phyloP scores from a whole-genome alignment of 2,797 vertebrate genomes.

The Gallinago nigripennis region DNA sequence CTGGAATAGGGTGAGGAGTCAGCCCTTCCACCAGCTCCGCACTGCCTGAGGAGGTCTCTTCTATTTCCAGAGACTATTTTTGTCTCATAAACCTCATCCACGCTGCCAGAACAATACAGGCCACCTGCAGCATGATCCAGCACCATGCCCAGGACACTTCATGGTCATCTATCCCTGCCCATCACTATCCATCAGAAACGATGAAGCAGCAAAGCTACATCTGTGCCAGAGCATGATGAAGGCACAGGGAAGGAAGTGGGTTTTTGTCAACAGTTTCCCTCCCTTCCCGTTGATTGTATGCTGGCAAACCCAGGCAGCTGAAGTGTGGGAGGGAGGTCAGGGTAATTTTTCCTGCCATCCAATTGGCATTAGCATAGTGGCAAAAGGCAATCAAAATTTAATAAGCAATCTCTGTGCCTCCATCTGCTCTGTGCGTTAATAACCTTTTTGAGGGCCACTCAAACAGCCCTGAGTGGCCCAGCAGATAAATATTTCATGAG shows the following conservation, averaged over 20 bases:
- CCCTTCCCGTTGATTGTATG: accelerated
- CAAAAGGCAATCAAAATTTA: neutral
- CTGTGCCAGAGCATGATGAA: accelerated
- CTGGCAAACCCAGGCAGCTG: neutral
- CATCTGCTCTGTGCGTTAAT: neutral
- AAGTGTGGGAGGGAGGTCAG: neutral
- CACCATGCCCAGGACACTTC: neutral
- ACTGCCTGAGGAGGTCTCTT: neutral
- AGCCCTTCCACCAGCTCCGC: neutral
- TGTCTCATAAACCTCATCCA: neutral
- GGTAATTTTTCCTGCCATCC: neutral
- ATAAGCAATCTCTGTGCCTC: neutral
- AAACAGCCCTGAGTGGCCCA: neutral
- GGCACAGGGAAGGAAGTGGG: neutral
- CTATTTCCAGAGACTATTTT: neutral
- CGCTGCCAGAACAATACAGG: neutral
- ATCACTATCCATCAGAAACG: neutral
- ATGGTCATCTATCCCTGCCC: neutral
- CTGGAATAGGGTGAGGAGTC: neutral
- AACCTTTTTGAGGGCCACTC: constrained; percentile 1
- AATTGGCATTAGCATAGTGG: neutral
- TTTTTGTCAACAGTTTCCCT: neutral
- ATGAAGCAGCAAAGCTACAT: neutral
- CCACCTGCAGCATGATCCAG: neutral
- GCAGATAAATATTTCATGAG: neutral